Evolutionary conservation across 1,140 invertebrate genomes (phyloP).

Genomic region (Atta colombica): DNA sequence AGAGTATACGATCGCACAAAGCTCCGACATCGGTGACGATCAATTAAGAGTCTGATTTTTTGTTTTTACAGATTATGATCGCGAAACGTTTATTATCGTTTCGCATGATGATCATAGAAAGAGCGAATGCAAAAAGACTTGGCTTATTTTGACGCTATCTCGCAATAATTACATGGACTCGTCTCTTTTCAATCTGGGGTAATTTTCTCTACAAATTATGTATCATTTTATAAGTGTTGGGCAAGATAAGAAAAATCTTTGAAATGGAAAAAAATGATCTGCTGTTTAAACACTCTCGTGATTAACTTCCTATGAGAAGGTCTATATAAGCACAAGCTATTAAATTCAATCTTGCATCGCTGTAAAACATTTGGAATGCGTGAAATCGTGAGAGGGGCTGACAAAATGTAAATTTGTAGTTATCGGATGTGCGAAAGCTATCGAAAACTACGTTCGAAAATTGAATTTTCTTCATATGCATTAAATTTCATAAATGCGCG

Average conservation of each 20-base stretch:
- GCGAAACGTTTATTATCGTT: slow-evolving; percentile 1
- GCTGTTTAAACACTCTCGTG: slow-evolving; percentile 23
- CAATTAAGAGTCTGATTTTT: slow-evolving; percentile 47
- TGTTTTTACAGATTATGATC: not conserved
- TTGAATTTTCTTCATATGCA: not conserved
- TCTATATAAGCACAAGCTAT: not conserved
- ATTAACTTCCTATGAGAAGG: slow-evolving; percentile 9
- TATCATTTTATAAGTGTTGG: slow-evolving; percentile 13
- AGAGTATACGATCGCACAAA: slow-evolving; percentile 9
- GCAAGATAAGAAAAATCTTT: not conserved
- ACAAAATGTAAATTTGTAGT: slow-evolving; percentile 26
- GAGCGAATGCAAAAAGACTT: not conserved
- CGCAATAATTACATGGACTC: slow-evolving; percentile 11
- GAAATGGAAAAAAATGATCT: not conserved
- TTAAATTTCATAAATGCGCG: not conserved
- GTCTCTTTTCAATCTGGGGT: not conserved
- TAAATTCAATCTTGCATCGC: slow-evolving; percentile 14
- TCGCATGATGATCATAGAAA: not conserved
- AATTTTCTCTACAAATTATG: slow-evolving; percentile 37
- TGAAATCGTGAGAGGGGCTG: not conserved
- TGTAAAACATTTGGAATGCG: slow-evolving; percentile 19
- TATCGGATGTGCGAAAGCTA: slow-evolving; percentile 5
- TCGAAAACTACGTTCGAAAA: not conserved
- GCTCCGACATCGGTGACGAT: slow-evolving; percentile 42
- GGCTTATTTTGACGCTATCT: slow-evolving; percentile 7